A percentile compares a stretch with the other conserved stretches of the same genome.
Conservation (phyloP, 35 echinoderm and acorn worm genomes). For the Heliocidaris tuberculata region DNA sequence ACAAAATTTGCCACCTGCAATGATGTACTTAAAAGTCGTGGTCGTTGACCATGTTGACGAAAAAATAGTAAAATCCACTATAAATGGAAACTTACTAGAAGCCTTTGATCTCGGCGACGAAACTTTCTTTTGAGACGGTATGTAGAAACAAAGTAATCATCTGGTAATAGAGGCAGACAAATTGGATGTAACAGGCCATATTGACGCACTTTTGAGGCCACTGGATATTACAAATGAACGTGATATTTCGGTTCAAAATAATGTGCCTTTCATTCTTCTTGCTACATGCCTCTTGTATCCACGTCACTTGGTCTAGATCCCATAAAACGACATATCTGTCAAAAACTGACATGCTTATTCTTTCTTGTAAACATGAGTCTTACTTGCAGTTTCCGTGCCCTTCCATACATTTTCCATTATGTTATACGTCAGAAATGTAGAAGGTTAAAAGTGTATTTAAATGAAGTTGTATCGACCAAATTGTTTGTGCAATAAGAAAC, state of each 20-base stretch:
- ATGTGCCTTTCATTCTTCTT: neutral
- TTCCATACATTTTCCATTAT: no score
- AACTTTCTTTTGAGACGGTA: neutral
- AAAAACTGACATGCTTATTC: neutral
- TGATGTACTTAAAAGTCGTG: no score
- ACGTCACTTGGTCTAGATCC: neutral
- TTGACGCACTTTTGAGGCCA: neutral
- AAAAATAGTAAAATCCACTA: no score
- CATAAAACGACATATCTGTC: neutral
- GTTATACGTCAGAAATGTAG: no score
- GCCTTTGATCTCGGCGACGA: neutral
- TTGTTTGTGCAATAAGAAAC: no score
- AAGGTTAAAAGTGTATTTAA: no score
- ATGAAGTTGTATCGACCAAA: no score
- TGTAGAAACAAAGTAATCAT: neutral
- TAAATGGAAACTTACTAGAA: no score
- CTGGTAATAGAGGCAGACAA: neutral
- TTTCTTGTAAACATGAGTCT: neutral
- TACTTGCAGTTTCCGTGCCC: neutral
- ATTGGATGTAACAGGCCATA: constrained; percentile 9
- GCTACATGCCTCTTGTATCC: neutral
- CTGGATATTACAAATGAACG: neutral
- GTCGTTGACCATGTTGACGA: no score
- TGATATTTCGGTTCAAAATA: neutral
- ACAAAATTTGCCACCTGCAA: no score